Conservation (phyloP, 2,113 vertebrate species). For the Megaceryle maxima region DNA sequence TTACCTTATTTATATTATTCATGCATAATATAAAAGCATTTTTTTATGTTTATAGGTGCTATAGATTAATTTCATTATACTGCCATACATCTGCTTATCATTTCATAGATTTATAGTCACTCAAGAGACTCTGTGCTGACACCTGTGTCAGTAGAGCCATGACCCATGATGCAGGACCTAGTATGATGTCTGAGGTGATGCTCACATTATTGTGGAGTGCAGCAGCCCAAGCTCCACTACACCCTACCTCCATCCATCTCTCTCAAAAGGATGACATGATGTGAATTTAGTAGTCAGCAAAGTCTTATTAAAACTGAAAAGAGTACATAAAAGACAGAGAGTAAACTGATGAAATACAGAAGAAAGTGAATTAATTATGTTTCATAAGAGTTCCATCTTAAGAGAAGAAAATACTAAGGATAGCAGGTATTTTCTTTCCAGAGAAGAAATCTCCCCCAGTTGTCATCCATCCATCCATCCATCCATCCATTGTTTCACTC, state of each 20-base stretch:
- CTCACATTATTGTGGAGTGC: background rate
- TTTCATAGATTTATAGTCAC: background rate
- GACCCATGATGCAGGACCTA: rapidly evolving
- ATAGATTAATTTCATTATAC: background rate
- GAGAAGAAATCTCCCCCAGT: background rate
- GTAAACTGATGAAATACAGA: background rate
- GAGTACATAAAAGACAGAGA: background rate
- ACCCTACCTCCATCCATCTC: background rate
- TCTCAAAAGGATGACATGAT: rapidly evolving
- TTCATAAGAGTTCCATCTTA: background rate
- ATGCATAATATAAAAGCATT: background rate
- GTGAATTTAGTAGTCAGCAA: background rate
- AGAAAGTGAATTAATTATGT: background rate
- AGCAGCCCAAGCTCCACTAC: background rate
- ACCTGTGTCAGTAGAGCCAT: background rate
- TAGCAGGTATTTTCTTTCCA: background rate
- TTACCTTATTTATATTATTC: background rate
- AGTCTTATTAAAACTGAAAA: background rate
- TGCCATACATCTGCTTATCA: background rate
- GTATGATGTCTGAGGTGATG: background rate
- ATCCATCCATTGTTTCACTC: background rate
- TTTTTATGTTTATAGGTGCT: background rate
- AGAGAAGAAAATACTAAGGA: background rate
- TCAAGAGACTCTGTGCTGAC: background rate
- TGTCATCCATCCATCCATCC: background rate